Evolutionary conservation across 2,888 invertebrate genomes (phyloP), one percentile per base, ranked within the genome.

Genomic region (Diarsia rubi): DNA sequence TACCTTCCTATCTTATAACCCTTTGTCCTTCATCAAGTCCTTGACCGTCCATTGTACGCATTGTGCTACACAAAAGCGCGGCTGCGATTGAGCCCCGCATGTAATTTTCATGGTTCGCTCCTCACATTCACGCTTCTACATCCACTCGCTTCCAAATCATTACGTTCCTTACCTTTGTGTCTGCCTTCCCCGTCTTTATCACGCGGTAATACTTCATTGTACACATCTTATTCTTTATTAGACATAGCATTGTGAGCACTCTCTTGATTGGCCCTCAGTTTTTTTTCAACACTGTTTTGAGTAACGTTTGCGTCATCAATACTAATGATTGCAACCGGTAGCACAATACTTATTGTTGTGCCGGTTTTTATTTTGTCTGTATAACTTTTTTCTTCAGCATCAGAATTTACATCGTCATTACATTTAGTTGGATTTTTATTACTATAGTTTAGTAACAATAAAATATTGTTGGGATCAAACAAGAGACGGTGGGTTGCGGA

Each of bases 71-170:
- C 95, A 95, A 96, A 95, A 91, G 93, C 88, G 92, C 95, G 94
- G 93, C 94, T 90, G 93, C 92, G 95, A 94, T 94, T 94, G 95
- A 94, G 90, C 92, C 90, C 91, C 90, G 91, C 92, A 92, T 95
- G 95, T 95, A 94, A 96, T 95, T 94, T 96, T 95, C 94, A 96
- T 94, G 95, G 92, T 92, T 93, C 93, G 91, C 92, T 94, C 95
- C 92, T 92, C 92, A 92, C 94, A 96, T 95, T 95, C 94, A 95
- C 93, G 92, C 93, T 90, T 85, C 78, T 91, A 93, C 94, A 93
- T 93, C 93, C 93, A 95, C 94, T 94, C 93, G 93, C 94, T 96
- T 96, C 95, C 96, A 92, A 96, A 95, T 96, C 96, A 96, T 96
- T 96, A 96, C 94, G 93, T 93, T 92, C 93, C 91, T 92, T 93